Evolutionary conservation across 2,888 invertebrate species (phyloP).

Genomic region (Tuta absoluta): DNA sequence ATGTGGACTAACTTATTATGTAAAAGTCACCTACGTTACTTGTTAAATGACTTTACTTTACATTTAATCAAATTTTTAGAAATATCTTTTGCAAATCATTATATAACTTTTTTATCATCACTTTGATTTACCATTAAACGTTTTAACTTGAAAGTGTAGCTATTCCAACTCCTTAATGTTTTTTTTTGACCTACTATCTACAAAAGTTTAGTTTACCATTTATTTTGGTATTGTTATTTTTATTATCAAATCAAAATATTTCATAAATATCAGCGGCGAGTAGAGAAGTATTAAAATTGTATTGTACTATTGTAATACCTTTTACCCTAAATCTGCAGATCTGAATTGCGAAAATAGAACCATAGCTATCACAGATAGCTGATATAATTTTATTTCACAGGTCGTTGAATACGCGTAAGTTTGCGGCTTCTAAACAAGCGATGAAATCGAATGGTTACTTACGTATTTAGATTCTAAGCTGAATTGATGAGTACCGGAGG

Average conservation of each 20-base stretch:
- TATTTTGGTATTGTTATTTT: too few species aligned
- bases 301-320: neutral
- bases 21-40: too few species aligned
- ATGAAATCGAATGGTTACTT: neutral
- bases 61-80: too few species aligned
- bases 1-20: too few species aligned
- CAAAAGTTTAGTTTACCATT: too few species aligned
- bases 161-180: too few species aligned
- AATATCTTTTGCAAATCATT: too few species aligned
- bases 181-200: too few species aligned
- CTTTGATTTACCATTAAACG: too few species aligned
- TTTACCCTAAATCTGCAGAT: slow-evolving; percentile 16
- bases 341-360: slow-evolving; percentile 18
- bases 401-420: slow-evolving; percentile 15
- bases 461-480: neutral
- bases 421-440: slow-evolving; percentile 10
- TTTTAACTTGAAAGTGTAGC: too few species aligned
- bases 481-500: neutral
- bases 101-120: too few species aligned
- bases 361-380: slow-evolving; percentile 19
- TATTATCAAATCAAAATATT: neutral
- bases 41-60: too few species aligned
- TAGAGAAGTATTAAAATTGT: neutral
- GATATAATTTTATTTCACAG: slow-evolving; percentile 21
- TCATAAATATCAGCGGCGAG: neutral